Percentiles rank a stretch among this genome's conserved stretches.
phyloP scores from a whole-genome alignment of 23 tunicate species.

The Oikopleura albicans region DNA sequence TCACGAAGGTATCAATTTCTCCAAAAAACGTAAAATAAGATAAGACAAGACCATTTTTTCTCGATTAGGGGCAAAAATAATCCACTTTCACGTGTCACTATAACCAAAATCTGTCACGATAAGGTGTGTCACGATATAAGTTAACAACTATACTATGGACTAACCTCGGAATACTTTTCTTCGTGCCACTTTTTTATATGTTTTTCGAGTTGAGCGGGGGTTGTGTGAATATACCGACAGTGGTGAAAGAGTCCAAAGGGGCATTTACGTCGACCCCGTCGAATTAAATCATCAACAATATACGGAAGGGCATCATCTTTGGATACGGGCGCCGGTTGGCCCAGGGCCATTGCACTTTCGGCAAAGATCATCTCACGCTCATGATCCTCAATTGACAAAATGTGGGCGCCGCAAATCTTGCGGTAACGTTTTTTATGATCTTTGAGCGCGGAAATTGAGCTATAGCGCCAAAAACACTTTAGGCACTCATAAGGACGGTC shows the following conservation, averaged over 20 bases:
- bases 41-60: too few relatives aligned
- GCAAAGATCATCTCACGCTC: neutral
- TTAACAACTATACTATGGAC: too few relatives aligned
- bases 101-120: too few relatives aligned
- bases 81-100: too few relatives aligned
- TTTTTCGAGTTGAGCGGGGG: neutral
- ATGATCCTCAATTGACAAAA: neutral
- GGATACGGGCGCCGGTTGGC: neutral
- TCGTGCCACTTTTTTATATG: neutral
- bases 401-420: neutral
- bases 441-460: neutral
- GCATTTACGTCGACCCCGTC: neutral
- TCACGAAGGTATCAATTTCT: too few relatives aligned
- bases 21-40: too few relatives aligned
- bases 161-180: neutral
- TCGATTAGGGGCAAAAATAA: too few relatives aligned
- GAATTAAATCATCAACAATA: neutral
- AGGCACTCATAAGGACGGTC: slow-evolving; percentile 13
- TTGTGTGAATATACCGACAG: neutral
- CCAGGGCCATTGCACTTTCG: neutral
- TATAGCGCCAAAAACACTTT: neutral
- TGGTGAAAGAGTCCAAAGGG: neutral
- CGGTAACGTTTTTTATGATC: neutral
- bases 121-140: too few relatives aligned
- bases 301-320: neutral